A percentile compares a stretch with the other conserved stretches of the same genome.
Conservation (phyloP, 2,888 invertebrate species). For the Spisula solida region DNA sequence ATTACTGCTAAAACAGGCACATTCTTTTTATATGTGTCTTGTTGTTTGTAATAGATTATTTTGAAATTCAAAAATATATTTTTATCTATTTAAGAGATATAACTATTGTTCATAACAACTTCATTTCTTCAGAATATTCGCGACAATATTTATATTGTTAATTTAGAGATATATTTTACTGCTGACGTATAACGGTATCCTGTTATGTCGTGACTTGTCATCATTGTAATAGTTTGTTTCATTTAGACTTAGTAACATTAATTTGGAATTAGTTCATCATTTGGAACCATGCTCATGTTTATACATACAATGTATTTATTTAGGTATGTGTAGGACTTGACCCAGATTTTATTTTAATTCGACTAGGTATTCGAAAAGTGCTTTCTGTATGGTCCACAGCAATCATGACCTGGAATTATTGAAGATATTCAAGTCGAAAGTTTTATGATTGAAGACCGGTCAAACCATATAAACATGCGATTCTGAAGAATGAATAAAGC, state of each 20-base stretch:
- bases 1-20: background rate
- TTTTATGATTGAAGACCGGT: too few species aligned
- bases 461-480: too few species aligned
- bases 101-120: background rate
- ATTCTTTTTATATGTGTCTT: background rate
- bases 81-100: slow-evolving; percentile 2
- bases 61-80: background rate
- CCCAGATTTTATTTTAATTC: too few species aligned
- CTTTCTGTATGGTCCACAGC: too few species aligned
- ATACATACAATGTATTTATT: too few species aligned
- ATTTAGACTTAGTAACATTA: background rate
- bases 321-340: too few species aligned
- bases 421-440: too few species aligned
- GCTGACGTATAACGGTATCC: background rate
- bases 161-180: background rate
- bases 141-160: background rate
- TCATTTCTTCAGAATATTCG: background rate
- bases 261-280: background rate
- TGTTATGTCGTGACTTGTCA: background rate
- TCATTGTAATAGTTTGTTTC: background rate
- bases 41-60: background rate
- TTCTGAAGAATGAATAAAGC: too few species aligned
- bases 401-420: too few species aligned
- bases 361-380: too few species aligned
- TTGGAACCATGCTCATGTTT: too few species aligned